Percentiles rank a stretch among this genome's conserved stretches.
These are phyloP conservation scores for Dendronephthya gigantea DNA, from an alignment of 64 coral and sea anemone genomes.

Conservation along the genomic window DNA sequence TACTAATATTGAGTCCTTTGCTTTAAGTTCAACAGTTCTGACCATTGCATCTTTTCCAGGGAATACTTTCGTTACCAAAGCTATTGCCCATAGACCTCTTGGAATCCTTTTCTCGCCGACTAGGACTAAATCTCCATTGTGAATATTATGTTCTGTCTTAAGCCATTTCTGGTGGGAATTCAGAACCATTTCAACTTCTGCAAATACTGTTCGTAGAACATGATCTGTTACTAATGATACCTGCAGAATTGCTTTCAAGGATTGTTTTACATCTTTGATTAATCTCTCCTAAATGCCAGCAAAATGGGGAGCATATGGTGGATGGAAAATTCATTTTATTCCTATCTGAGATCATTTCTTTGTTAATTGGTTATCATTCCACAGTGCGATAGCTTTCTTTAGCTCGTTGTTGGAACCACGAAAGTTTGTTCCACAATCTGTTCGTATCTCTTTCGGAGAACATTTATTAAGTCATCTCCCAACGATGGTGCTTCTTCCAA, in stretches of 20 bases:
- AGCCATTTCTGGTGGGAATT: background rate
- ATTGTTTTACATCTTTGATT: constrained; percentile 18
- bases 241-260: constrained; percentile 10
- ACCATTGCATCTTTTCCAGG: background rate
- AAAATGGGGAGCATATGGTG: constrained; percentile 49
- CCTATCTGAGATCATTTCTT: constrained; percentile 33
- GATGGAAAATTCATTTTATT: constrained; percentile 48
- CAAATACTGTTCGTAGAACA: constrained; percentile 21
- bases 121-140: background rate
- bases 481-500: constrained; percentile 41
- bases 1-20: background rate
- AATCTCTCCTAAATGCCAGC: constrained; percentile 51
- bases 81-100: too few species aligned
- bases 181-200: too few species aligned
- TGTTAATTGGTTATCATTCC: constrained; percentile 39
- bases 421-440: constrained; percentile 75
- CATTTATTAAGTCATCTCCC: constrained; percentile 41
- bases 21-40: background rate
- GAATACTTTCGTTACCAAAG: background rate
- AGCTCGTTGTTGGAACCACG: constrained; percentile 51
- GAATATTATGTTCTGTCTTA: background rate
- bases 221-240: constrained; percentile 20
- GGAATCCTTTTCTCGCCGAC: too few species aligned
- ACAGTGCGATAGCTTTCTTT: constrained; percentile 28
- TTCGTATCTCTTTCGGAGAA: constrained; percentile 55